Conservation (phyloP, 2,113 vertebrate genomes). For the Macaca nemestrina region DNA sequence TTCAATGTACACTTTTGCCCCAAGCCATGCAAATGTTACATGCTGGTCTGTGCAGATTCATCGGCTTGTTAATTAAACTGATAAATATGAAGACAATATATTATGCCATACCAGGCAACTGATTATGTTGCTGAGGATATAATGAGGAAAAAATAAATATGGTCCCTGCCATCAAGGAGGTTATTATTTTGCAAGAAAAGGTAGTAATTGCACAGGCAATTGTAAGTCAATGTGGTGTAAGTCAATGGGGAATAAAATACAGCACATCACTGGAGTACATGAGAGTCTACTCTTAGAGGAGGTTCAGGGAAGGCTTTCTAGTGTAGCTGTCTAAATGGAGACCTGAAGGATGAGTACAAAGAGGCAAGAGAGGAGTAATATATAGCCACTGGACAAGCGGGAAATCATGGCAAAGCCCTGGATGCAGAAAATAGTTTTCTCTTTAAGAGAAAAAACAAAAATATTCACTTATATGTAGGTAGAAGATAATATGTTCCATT, state of each 20-base stretch:
- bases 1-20: neutral
- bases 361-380: neutral
- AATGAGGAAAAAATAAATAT: neutral
- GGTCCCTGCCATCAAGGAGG: neutral
- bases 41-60: neutral
- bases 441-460: neutral
- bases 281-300: neutral
- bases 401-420: neutral
- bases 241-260: neutral
- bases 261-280: accelerated
- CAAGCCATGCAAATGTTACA: neutral
- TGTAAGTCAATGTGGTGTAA: neutral
- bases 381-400: neutral
- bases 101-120: neutral
- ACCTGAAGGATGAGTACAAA: neutral
- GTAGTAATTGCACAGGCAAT: neutral
- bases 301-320: neutral
- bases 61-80: neutral
- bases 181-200: neutral
- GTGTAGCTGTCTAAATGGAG: neutral
- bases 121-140: neutral
- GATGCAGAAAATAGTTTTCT: neutral
- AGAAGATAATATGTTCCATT: neutral
- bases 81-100: neutral
- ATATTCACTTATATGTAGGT: neutral